phyloP scores from a whole-genome alignment of 2,888 invertebrate species.

The Morpho deidamia region DNA sequence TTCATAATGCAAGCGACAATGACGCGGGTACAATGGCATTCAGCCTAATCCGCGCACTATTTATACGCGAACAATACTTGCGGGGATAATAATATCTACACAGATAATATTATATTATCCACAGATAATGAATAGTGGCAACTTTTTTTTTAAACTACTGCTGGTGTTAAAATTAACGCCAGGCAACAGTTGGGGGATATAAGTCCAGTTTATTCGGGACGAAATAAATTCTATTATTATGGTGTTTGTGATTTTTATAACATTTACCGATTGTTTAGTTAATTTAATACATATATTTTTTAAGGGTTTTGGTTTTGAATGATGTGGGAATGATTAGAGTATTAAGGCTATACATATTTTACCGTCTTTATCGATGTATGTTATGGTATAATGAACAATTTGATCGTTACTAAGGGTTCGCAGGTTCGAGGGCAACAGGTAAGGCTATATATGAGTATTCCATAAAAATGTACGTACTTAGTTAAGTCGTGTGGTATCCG shows the following conservation, averaged over 20 bases:
- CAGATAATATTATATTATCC: conserved; percentile 12
- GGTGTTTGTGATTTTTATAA: background rate
- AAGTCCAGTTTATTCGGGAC: background rate
- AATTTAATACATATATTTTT: background rate
- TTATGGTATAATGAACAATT: no score
- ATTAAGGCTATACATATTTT: no score
- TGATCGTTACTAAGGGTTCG: no score
- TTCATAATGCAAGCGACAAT: conserved; percentile 49
- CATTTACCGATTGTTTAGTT: background rate
- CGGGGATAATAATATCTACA: conserved; percentile 19
- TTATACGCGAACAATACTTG: conserved; percentile 67
- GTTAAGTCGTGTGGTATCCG: no score
- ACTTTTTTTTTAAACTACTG: conserved; percentile 49
- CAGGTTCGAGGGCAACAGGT: no score
- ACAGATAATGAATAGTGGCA: conserved; percentile 66
- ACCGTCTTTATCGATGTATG: no score
- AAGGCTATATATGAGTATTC: no score
- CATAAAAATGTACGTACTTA: no score
- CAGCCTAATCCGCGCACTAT: conserved; percentile 54
- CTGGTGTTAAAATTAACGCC: conserved; percentile 69
- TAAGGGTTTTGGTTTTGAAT: background rate
- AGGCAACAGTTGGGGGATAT: conserved; percentile 4
- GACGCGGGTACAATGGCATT: conserved; percentile 53
- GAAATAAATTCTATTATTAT: conserved; percentile 1
- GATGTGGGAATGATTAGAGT: no score